phyloP scores from a whole-genome alignment of 2,113 vertebrate species.

The Semnopithecus entellus region DNA sequence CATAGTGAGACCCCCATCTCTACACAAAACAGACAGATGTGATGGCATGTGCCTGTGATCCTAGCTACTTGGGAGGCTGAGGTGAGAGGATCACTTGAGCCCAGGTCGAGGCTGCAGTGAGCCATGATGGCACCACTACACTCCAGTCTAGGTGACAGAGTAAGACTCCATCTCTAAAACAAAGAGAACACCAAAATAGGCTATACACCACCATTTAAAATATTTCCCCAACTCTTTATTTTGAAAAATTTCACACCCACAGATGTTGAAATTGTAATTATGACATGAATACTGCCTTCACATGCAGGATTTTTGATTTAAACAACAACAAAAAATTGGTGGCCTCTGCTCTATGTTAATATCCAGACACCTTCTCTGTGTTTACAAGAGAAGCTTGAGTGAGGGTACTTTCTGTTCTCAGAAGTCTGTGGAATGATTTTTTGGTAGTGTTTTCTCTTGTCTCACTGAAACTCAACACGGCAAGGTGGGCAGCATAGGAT shows the following conservation, averaged over 20 bases:
- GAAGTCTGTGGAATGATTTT: neutral
- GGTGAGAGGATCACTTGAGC: too few relatives aligned
- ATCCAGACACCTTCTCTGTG: neutral
- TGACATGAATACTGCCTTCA: constrained; percentile 4
- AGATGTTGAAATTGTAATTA: constrained; percentile 32
- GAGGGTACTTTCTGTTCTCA: neutral
- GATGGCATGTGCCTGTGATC: too few relatives aligned
- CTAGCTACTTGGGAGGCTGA: too few relatives aligned
- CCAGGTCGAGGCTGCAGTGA: too few relatives aligned
- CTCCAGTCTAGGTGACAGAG: too few relatives aligned
- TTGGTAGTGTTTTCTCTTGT: neutral
- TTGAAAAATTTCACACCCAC: constrained; percentile 38
- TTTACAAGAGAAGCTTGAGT: neutral
- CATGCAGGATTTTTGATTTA: neutral
- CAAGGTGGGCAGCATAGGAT: neutral
- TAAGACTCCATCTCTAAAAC: too few relatives aligned
- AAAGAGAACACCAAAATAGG: neutral
- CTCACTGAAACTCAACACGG: neutral
- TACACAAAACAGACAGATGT: too few relatives aligned
- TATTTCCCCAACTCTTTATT: constrained; percentile 32
- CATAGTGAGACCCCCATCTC: too few relatives aligned
- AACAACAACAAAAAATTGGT: neutral
- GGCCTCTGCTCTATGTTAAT: neutral
- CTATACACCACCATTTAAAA: neutral
- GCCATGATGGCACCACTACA: too few relatives aligned